Evolutionary conservation across 2,888 invertebrate species (phyloP), one percentile per base, ranked within the genome.

Genomic region (Cartodere bifasciata): DNA sequence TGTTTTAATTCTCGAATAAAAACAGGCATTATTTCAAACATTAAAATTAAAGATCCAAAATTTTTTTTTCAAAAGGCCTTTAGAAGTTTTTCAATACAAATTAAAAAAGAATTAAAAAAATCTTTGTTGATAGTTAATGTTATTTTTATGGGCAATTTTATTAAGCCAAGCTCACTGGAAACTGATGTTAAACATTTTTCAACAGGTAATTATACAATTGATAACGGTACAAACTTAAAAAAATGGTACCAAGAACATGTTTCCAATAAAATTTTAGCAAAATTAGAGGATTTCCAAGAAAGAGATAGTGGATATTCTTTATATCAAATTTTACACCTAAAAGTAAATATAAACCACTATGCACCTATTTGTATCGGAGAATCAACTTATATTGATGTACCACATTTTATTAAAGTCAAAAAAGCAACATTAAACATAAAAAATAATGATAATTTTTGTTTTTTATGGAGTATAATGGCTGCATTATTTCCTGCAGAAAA

Each of bases 401-500:
- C 41, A 3, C n/a, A 35, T n/a, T 26, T 26, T 11, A 42, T 44
- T 12, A 24, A 32, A 29, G 30, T 31, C n/a, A 21, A 39, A 25
- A 40, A 41, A 28, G 41, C 41, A 4, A 34, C 43, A 3, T 24
- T 45, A 1, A 47, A 46, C 27, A 36, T 47, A 4, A 36, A 38
- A 30, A 47, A 42, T 29, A 32, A 36, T 4, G 42, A 44, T 23
- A 2, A 35, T 5, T 37, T 27, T 15, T 47, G 41, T 31, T 45
- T 43, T 34, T 23, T 42, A 12, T 43, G 39, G 40, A 28, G 35
- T 16, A 28, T 43, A 3, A 27, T 38, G n/a, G 37, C 43, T 20
- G 42, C 14, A 9, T 4, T 23, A 21, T 27, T 12, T 24, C 26
- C 26, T 26, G 23, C n/a, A 4, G 12, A 11, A 4, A 23, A 23